Evolutionary conservation across 1,140 invertebrate species (phyloP).

Genomic region (Hyles euphorbiae): DNA sequence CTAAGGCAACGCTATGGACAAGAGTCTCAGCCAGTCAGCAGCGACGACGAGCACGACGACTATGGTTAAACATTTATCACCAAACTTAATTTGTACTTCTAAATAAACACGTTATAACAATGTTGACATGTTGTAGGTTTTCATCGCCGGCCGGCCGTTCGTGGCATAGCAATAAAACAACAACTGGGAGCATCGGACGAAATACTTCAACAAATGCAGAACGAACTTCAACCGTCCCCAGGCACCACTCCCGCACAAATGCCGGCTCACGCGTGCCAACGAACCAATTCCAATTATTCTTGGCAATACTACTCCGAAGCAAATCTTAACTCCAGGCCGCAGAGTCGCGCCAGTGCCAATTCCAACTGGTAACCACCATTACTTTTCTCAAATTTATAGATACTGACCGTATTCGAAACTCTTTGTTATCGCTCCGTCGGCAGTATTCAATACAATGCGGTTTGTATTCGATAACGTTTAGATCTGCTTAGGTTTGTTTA

Average conservation of each 20-base stretch:
- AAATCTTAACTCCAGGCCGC: constrained; percentile 66
- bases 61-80: constrained; percentile 77
- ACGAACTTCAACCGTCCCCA: constrained; percentile 78
- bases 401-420: background rate
- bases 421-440: background rate
- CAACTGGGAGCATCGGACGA: constrained; percentile 87
- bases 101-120: background rate
- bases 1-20: constrained; percentile 84
- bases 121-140: constrained; percentile 74
- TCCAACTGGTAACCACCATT: constrained; percentile 47
- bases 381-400: background rate
- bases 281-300: constrained; percentile 72
- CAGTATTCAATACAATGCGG: too few relatives aligned
- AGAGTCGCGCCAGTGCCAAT: constrained; percentile 52
- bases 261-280: constrained; percentile 66
- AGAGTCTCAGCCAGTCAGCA: constrained; percentile 70
- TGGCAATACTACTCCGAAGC: constrained; percentile 81
- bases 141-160: constrained; percentile 88
- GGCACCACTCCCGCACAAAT: constrained; percentile 56
- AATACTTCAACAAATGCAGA: constrained; percentile 87
- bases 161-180: constrained; percentile 76
- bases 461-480: too few relatives aligned
- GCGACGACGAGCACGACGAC: constrained; percentile 89
- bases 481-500: too few relatives aligned
- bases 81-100: background rate